These are phyloP conservation scores for Phalanger gymnotis DNA, from an alignment of 2,797 vertebrate genomes.

Conservation along the genomic window DNA sequence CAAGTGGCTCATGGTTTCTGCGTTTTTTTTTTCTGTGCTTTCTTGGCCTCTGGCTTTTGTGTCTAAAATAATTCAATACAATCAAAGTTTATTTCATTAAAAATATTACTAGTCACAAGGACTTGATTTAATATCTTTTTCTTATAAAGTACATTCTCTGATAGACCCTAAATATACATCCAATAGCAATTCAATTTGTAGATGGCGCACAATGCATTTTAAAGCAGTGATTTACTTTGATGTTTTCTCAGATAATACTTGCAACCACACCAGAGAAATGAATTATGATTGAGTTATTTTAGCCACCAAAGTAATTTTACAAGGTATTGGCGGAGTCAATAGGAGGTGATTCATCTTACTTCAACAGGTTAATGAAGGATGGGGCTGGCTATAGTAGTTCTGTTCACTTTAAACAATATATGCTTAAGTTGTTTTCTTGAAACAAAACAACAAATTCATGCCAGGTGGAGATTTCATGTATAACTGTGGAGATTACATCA, in stretches of 20 bases:
- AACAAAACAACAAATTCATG: neutral
- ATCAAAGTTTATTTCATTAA: constrained; percentile 28
- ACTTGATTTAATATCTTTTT: constrained; percentile 5
- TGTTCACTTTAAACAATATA: neutral
- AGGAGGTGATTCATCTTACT: neutral
- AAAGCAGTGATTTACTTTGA: constrained; percentile 1
- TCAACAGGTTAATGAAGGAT: neutral
- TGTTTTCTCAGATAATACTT: constrained; percentile 21
- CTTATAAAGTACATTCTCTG: neutral
- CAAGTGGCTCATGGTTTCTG: neutral
- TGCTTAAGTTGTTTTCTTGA: neutral
- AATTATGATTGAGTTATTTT: neutral
- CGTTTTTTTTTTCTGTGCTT: neutral
- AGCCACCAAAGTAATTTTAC: constrained; percentile 6
- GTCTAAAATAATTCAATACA: neutral
- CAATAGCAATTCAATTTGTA: neutral
- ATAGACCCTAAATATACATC: neutral
- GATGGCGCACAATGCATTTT: neutral
- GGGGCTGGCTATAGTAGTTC: neutral
- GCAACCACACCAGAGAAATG: neutral
- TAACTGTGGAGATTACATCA: neutral
- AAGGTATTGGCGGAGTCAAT: neutral
- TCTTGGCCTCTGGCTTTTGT: neutral
- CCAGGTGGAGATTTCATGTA: neutral
- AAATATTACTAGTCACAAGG: neutral